These are phyloP conservation scores for Drosophila biarmipes DNA, from an alignment of 1,140 invertebrate species.

Conservation along the genomic window DNA sequence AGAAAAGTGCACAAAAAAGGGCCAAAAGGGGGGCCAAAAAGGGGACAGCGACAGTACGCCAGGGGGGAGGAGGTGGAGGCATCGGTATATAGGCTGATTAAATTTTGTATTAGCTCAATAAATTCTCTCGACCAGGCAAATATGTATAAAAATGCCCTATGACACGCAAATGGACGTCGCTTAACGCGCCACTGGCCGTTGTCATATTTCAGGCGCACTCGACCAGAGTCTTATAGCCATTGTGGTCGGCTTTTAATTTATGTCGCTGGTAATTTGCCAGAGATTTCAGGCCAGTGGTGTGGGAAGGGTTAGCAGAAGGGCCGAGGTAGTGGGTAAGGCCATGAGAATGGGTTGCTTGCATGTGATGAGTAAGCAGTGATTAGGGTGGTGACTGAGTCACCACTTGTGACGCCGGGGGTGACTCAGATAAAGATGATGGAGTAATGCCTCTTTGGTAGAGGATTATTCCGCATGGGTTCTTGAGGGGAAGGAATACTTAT, in stretches of 20 bases:
- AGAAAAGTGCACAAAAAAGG: constrained; percentile 7
- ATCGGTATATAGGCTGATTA: constrained; percentile 59
- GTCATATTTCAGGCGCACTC: constrained; percentile 61
- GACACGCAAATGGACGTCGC: constrained; percentile 75
- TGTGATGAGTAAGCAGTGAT: constrained; percentile 49
- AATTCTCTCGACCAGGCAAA: constrained; percentile 58
- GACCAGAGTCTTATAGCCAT: constrained; percentile 16
- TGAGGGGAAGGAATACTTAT: neutral
- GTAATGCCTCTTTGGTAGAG: neutral
- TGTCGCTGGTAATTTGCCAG: constrained; percentile 70
- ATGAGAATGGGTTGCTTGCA: constrained; percentile 2
- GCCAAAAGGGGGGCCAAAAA: neutral
- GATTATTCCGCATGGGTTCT: constrained; percentile 23
- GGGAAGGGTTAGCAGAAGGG: neutral
- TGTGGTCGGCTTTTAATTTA: constrained; percentile 62
- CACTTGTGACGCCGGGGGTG: no score
- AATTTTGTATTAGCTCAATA: constrained; percentile 81
- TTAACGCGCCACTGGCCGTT: constrained; percentile 56
- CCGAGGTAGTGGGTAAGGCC: constrained; percentile 3
- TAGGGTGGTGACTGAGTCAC: constrained; percentile 9
- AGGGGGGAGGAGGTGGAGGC: neutral
- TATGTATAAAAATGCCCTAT: constrained; percentile 56
- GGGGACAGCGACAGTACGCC: no score
- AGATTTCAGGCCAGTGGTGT: constrained; percentile 24
- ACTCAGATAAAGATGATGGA: constrained; percentile 17